Percentiles rank a stretch among this genome's conserved stretches.
Conservation (phyloP, 1,140 invertebrate species). For the Colletes gigas region DNA sequence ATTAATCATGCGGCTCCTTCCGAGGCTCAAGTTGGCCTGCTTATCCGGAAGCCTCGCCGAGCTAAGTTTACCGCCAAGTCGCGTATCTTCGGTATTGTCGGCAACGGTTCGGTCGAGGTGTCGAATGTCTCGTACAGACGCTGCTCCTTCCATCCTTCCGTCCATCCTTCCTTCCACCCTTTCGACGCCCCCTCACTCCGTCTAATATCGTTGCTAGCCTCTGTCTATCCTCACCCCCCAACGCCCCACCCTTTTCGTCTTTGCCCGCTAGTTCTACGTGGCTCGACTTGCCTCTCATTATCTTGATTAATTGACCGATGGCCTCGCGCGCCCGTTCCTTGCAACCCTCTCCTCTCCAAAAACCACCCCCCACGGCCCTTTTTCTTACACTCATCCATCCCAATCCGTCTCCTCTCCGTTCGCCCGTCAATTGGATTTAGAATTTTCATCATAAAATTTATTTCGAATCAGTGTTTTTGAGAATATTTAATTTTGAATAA, state of each 20-base stretch:
- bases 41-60: slow-evolving; percentile 77
- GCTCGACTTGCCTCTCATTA: slow-evolving; percentile 78
- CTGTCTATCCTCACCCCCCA: slow-evolving; percentile 39
- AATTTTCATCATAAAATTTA: no score
- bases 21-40: slow-evolving; percentile 76
- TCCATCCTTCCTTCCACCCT: slow-evolving; percentile 62
- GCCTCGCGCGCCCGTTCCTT: slow-evolving; percentile 59
- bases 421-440: no score
- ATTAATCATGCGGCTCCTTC: slow-evolving; percentile 77
- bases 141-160: slow-evolving; percentile 60
- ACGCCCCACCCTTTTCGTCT: slow-evolving; percentile 53
- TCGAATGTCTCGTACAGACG: slow-evolving; percentile 79
- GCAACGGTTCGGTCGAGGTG: slow-evolving; percentile 75
- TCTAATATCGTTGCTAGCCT: slow-evolving; percentile 21
- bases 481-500: no score
- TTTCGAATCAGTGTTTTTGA: no score
- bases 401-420: background rate
- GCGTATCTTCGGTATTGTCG: slow-evolving; percentile 80
- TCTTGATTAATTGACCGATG: slow-evolving; percentile 82
- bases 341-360: slow-evolving; percentile 9
- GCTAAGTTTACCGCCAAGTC: slow-evolving; percentile 79
- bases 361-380: slow-evolving; percentile 4
- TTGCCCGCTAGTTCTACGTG: slow-evolving; percentile 56
- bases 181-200: slow-evolving; percentile 42
- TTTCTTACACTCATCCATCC: slow-evolving; percentile 38